Percentiles rank a stretch among this genome's conserved stretches.
Evolutionary conservation across 2,888 invertebrate species (phyloP).

Genomic region (Deilephila porcellus): DNA sequence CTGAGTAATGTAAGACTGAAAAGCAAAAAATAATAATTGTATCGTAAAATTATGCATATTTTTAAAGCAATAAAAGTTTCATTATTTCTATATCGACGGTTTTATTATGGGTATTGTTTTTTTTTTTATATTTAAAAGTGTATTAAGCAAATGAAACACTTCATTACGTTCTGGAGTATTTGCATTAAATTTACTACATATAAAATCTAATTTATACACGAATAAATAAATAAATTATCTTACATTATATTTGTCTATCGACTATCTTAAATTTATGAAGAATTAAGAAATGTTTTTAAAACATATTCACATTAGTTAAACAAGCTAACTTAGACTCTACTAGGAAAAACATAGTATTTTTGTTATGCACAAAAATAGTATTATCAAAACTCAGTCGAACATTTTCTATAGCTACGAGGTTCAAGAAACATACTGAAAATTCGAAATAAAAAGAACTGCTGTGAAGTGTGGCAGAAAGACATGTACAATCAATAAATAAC

Average conservation of each 20-base stretch:
- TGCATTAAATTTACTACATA: background rate
- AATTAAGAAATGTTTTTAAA: background rate
- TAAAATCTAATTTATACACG: background rate
- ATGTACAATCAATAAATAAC: no score
- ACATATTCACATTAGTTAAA: background rate
- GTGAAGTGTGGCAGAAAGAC: no score
- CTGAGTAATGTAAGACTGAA: no score
- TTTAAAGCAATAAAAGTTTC: background rate
- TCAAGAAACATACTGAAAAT: no score
- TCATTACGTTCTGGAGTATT: background rate
- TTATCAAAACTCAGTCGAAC: background rate
- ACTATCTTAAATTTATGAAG: background rate
- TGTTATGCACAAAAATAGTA: background rate
- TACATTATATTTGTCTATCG: background rate
- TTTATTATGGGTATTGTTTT: no score
- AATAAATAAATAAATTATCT: slow-evolving; percentile 6
- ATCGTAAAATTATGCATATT: background rate
- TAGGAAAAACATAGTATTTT: background rate
- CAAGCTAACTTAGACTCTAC: background rate
- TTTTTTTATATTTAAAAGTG: no score
- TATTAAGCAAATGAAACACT: background rate
- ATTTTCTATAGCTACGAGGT: no score
- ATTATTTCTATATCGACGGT: no score
- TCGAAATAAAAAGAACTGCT: no score
- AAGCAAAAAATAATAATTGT: no score